Evolutionary conservation across 2,113 vertebrate genomes (phyloP).

Genomic region (Cyphomyrus discorhynchus): DNA sequence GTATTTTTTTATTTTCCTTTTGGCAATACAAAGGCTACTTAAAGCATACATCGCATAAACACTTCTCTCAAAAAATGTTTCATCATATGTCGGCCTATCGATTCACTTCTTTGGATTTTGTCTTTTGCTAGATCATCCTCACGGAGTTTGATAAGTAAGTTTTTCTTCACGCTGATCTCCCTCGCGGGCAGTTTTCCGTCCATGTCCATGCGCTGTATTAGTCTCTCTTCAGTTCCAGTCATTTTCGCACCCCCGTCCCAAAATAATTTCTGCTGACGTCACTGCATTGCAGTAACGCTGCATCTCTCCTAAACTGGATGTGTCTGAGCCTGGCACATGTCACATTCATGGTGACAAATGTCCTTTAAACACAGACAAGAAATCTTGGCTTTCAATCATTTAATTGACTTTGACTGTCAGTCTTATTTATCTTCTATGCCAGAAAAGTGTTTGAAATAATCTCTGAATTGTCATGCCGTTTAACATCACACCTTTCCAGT

Average conservation of each 20-base stretch:
- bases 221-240: background rate
- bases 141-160: background rate
- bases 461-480: background rate
- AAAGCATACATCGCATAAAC: background rate
- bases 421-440: background rate
- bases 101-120: background rate
- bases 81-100: background rate
- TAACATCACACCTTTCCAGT: background rate
- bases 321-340: background rate
- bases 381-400: background rate
- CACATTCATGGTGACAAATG: background rate
- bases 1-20: background rate
- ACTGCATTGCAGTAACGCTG: background rate
- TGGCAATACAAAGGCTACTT: background rate
- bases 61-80: background rate
- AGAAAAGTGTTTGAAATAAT: background rate
- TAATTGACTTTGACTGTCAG: background rate
- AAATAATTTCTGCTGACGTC: background rate
- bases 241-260: background rate
- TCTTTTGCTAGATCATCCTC: background rate
- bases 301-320: background rate
- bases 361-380: background rate
- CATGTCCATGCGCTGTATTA: background rate
- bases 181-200: background rate
- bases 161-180: background rate